Conservation (phyloP, 2,888 invertebrate species). For the Melikaiella ostensackeni region DNA sequence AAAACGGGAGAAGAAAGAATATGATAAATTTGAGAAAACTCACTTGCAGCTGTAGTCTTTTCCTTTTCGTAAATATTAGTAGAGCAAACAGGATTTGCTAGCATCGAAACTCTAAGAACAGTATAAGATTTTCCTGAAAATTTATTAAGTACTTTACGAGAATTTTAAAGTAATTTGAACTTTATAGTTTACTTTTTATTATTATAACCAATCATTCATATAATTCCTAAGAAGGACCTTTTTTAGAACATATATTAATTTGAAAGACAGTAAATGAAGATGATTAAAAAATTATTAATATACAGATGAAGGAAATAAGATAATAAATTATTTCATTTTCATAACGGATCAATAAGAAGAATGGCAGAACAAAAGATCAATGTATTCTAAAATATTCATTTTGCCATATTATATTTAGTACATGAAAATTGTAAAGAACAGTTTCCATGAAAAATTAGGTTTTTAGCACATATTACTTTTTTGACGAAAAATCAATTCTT, state of each 20-base stretch:
- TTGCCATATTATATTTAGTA: background rate
- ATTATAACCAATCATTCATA: background rate
- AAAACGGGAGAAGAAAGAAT: background rate
- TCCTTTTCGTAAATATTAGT: background rate
- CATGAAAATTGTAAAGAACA: background rate
- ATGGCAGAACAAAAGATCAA: background rate
- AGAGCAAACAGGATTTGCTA: background rate
- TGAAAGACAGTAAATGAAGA: no score
- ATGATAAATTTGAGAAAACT: background rate
- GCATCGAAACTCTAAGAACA: no score
- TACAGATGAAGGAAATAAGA: background rate
- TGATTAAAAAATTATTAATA: background rate
- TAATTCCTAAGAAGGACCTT: background rate
- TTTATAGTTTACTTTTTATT: background rate
- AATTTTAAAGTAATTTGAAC: background rate
- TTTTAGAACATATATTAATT: background rate
- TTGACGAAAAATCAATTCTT: no score
- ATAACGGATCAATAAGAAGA: background rate
- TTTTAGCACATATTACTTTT: no score
- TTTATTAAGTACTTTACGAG: background rate
- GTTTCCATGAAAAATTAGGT: no score
- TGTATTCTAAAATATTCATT: background rate
- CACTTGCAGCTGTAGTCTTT: background rate
- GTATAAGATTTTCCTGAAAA: slow-evolving; percentile 1
- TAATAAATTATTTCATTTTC: no score